These are phyloP conservation scores for Progne subis DNA, from an alignment of 2,113 vertebrate genomes.

Conservation along the genomic window DNA sequence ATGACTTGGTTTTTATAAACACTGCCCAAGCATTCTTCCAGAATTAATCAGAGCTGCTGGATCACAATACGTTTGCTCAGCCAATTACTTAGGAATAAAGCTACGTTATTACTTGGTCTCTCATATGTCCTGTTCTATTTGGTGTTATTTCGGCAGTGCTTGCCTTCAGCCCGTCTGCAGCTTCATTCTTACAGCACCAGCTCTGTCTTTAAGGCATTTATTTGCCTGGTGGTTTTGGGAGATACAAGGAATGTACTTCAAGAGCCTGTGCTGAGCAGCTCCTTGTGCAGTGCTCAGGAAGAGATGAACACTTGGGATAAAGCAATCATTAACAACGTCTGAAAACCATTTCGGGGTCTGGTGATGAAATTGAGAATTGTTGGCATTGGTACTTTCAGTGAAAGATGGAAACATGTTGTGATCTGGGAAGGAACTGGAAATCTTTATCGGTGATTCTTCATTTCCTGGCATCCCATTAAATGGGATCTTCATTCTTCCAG, in stretches of 20 bases:
- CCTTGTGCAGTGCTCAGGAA: not conserved
- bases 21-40: conserved; percentile 4
- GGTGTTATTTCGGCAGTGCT: not conserved
- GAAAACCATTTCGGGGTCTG: not conserved
- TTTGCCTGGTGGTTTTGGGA: not conserved
- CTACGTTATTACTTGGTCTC: not conserved
- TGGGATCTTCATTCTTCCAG: not conserved
- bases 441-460: not conserved
- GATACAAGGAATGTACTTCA: not conserved
- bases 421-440: not conserved
- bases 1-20: conserved; percentile 57
- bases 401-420: not conserved
- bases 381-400: not conserved
- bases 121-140: not conserved
- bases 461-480: not conserved
- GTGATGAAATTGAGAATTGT: not conserved
- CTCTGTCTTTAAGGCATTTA: not conserved
- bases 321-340: not conserved
- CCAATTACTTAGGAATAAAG: conserved; percentile 28
- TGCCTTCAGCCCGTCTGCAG: not conserved
- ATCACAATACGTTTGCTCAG: not conserved
- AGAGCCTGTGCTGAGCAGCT: not conserved
- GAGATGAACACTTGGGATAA: not conserved
- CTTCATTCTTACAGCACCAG: not conserved
- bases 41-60: conserved; percentile 47